Evolutionary conservation across 2,888 invertebrate genomes (phyloP).

Genomic region (Ochropleura leucogaster): DNA sequence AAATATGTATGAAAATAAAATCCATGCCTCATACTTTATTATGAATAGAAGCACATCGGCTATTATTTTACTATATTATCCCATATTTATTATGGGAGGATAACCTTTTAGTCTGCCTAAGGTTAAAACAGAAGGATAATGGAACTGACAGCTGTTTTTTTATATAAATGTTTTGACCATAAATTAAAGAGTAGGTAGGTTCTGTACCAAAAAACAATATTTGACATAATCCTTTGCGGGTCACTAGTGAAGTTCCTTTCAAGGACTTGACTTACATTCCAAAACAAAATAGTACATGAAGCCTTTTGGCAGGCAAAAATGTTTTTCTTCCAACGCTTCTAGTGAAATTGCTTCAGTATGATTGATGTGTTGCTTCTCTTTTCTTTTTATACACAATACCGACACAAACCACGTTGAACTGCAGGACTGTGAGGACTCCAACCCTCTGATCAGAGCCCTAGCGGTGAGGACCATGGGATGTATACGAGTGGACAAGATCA

Average conservation of each 20-base stretch:
- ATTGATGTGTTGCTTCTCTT: conserved; percentile 83
- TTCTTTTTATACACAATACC: conserved; percentile 76
- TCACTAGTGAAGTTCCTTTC: not conserved
- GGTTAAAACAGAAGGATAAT: not conserved
- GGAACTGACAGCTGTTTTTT: not conserved
- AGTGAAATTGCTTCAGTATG: conserved; percentile 81
- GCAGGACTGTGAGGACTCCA: conserved; percentile 99
- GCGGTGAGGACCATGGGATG: conserved; percentile 99
- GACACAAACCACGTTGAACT: conserved; percentile 75
- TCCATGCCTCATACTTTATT: conserved; percentile 83
- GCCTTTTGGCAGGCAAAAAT: conserved; percentile 25
- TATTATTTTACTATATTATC: conserved; percentile 72
- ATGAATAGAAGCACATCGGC: conserved; percentile 83
- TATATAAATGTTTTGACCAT: not conserved
- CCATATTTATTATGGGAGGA: conserved; percentile 72
- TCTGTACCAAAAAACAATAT: not conserved
- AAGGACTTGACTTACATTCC: not conserved
- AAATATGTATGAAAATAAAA: conserved; percentile 69
- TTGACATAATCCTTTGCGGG: not conserved
- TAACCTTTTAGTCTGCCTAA: conserved; percentile 70
- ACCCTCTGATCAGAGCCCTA: conserved; percentile 99
- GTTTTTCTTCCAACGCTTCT: conserved; percentile 72
- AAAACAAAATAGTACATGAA: not conserved
- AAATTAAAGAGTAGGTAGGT: too few relatives aligned
- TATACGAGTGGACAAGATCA: conserved; percentile 99